Evolutionary conservation across 2,888 invertebrate genomes (phyloP), one percentile per base, ranked within the genome.

Genomic region (Synergus japonicus): DNA sequence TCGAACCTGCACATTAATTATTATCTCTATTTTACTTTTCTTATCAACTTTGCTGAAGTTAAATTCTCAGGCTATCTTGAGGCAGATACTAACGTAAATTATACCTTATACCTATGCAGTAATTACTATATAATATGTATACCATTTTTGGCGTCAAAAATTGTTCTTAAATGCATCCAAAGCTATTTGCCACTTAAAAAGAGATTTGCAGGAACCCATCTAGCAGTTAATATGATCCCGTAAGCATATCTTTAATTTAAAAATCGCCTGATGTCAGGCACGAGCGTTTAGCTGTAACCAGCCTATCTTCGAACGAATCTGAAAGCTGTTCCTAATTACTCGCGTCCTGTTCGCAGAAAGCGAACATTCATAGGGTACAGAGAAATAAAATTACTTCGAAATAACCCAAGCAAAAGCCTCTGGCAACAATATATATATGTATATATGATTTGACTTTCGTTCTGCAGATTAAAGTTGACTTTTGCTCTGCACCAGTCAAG

Each of bases 281-380:
- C 7, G 10, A 73, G 10, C 15, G 22, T 49, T 49, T 73, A 2
- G 22, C 54, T 37, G 37, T 18, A 49, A 29, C 69, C 29, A 73
- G 73, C 7, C 58, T 58, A 73, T 73, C 73, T 54, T 8, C 4
- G 7, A 54, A 73, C 54, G 37, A 54, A 73, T 73, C 73, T 73
- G 10, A 54, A 73, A 73, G 54, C 37, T n/a, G 69, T 69, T 69
- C 69, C 73, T 73, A 73, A 73, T 73, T 73, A 73, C 54, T 54
- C 1, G n/a, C 41, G 73, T 54, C 54, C 73, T 73, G 73, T 73
- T 73, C 73, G 54, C 37, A 54, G 54, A 73, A 73, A 3, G 37
- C 29, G 12, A 54, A n/a, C 37, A 58, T 54, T 73, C 73, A 54
- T 54, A 12, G 29, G 37, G 73, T 37, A 4, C n/a, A 15, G 18